These are phyloP conservation scores for Stigmatopora argus DNA, from an alignment of 2,113 vertebrate species.

Conservation along the genomic window DNA sequence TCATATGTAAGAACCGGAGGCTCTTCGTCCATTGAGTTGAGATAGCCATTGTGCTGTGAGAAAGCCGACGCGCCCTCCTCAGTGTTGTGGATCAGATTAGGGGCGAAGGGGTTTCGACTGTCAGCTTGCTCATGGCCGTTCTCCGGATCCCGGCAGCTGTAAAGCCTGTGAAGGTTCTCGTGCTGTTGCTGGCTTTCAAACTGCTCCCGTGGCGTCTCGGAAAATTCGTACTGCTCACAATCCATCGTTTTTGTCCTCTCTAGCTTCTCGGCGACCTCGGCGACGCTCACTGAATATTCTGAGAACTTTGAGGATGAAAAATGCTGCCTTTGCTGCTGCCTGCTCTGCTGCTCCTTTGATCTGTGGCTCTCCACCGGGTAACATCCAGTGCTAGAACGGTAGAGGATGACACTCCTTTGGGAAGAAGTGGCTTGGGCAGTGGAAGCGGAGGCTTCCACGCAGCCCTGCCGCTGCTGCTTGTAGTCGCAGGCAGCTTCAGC, in stretches of 20 bases:
- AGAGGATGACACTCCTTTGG: slow-evolving; percentile 71
- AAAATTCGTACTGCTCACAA: slow-evolving; percentile 57
- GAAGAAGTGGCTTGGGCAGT: slow-evolving; percentile 47
- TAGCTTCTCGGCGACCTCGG: slow-evolving; percentile 70
- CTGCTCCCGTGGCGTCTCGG: slow-evolving; percentile 42
- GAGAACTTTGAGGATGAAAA: slow-evolving; percentile 31
- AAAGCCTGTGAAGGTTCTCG: slow-evolving; percentile 32
- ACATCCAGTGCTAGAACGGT: slow-evolving; percentile 67
- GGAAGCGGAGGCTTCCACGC: slow-evolving; percentile 33
- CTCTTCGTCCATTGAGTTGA: slow-evolving; percentile 65
- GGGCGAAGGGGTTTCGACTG: slow-evolving; percentile 59
- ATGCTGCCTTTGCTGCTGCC: slow-evolving; percentile 18
- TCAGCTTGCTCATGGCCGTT: slow-evolving; percentile 37
- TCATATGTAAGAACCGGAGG: slow-evolving; percentile 70
- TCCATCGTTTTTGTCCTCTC: slow-evolving; percentile 62
- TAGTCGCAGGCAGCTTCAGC: slow-evolving; percentile 52
- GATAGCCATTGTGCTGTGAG: slow-evolving; percentile 64
- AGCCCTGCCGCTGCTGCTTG: slow-evolving; percentile 43
- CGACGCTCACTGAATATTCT: slow-evolving; percentile 59
- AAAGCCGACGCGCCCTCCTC: slow-evolving; percentile 61
- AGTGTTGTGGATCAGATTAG: slow-evolving; percentile 62
- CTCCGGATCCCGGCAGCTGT: slow-evolving; percentile 39
- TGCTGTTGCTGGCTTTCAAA: slow-evolving; percentile 36
- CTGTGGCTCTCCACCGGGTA: slow-evolving; percentile 64
- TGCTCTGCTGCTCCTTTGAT: slow-evolving; percentile 52